These are phyloP conservation scores for Conus betulinus DNA, from an alignment of 1,140 invertebrate species.

Conservation along the genomic window DNA sequence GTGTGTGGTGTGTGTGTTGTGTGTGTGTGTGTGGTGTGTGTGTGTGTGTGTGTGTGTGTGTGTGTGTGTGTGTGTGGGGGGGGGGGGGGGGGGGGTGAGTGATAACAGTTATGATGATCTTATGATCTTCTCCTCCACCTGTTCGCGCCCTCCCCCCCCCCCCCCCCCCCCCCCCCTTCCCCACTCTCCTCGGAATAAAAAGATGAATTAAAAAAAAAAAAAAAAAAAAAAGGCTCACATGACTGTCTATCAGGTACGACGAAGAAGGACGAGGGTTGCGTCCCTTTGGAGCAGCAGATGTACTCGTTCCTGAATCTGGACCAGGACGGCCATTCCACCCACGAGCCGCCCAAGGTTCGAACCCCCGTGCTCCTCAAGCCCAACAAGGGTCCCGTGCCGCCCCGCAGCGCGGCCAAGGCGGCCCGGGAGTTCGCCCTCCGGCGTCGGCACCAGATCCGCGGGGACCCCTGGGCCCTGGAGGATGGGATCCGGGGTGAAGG, in stretches of 20 bases:
- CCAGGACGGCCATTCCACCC: background rate
- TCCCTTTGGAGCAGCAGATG: background rate
- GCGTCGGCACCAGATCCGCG: background rate
- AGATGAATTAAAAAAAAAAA: background rate
- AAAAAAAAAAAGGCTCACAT: too few relatives aligned
- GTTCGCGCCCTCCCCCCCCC: background rate
- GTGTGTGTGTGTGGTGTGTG: too few relatives aligned
- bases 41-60: too few relatives aligned
- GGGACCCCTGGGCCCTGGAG: background rate
- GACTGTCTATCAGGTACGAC: background rate
- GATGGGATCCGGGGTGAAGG: background rate
- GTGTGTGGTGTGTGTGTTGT: too few relatives aligned
- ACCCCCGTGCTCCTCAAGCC: background rate
- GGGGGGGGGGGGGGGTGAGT: too few relatives aligned
- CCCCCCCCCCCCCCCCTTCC: background rate
- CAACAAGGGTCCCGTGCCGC: background rate
- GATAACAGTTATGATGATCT: background rate
- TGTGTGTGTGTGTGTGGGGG: too few relatives aligned
- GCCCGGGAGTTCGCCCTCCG: background rate
- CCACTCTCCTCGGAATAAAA: background rate
- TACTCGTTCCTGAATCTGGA: background rate
- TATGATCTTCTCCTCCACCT: background rate
- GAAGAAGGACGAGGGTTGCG: background rate
- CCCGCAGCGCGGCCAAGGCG: background rate
- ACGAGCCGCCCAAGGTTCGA: background rate